A percentile compares a stretch with the other conserved stretches of the same genome.
Evolutionary conservation across 1,140 invertebrate genomes (phyloP).

Genomic region (Lasioglossum baleicum): DNA sequence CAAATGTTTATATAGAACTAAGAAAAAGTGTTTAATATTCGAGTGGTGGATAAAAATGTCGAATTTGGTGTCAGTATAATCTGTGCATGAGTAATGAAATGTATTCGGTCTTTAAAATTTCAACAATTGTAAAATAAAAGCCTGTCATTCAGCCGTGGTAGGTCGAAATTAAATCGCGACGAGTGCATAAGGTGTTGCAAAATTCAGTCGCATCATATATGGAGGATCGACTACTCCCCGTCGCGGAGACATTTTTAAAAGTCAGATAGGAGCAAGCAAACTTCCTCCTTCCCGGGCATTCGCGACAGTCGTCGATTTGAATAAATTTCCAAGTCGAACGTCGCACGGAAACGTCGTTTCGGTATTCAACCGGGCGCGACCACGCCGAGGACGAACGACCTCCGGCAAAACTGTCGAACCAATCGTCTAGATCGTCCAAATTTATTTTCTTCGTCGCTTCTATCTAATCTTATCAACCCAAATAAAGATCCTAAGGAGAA

Average conservation of each 20-base stretch:
- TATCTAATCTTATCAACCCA: slow-evolving; percentile 39
- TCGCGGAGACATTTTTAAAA: background rate
- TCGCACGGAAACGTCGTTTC: background rate
- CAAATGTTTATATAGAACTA: no score
- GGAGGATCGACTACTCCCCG: background rate
- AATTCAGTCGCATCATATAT: background rate
- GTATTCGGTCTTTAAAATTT: no score
- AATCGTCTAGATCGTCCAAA: background rate
- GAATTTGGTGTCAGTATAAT: no score
- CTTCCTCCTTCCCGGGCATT: background rate
- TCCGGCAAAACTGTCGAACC: background rate
- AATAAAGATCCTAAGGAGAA: slow-evolving; percentile 23
- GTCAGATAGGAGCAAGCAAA: background rate
- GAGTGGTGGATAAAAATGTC: no score
- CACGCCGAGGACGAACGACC: background rate
- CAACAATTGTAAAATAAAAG: no score
- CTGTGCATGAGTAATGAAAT: no score
- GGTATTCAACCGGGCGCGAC: background rate
- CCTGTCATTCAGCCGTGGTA: no score
- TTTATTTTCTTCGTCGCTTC: background rate
- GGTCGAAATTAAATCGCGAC: background rate
- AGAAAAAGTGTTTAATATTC: no score
- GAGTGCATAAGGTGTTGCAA: background rate
- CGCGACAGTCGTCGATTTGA: background rate
- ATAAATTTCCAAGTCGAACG: slow-evolving; percentile 11